Evolutionary conservation across 2,888 invertebrate species (phyloP).

Genomic region (Ecdyonurus torrentis): DNA sequence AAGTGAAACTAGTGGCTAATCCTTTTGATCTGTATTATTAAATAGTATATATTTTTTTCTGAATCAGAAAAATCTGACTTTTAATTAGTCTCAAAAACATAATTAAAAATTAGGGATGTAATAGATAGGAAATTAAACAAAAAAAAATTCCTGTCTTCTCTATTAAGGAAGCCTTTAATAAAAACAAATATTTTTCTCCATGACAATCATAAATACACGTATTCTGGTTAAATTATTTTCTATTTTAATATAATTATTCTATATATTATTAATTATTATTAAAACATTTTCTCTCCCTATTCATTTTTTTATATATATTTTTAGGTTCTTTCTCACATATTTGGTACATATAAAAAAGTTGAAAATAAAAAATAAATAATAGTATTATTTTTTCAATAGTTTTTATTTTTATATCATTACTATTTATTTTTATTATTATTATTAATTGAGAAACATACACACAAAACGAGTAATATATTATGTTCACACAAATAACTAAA

Average conservation of each 20-base stretch:
- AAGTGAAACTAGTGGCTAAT: too few species aligned
- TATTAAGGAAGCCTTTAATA: conserved; percentile 16
- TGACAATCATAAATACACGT: conserved; percentile 15
- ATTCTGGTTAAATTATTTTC: conserved; percentile 11
- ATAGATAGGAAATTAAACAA: background rate
- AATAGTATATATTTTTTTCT: too few species aligned
- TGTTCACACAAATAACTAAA: conserved; percentile 6
- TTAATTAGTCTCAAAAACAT: too few species aligned
- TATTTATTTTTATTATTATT: background rate
- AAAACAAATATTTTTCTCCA: conserved; percentile 14
- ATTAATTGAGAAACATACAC: background rate
- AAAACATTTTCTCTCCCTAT: background rate
- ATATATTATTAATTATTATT: too few species aligned
- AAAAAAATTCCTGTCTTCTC: conserved; percentile 9
- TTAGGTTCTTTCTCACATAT: background rate
- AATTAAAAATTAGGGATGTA: background rate
- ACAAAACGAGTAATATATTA: conserved; percentile 3
- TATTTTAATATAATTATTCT: conserved; percentile 2
- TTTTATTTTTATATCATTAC: conserved; percentile 11
- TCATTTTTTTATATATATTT: background rate
- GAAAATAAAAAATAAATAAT: conserved; percentile 16
- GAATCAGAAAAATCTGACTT: too few species aligned
- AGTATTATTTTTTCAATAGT: conserved; percentile 12
- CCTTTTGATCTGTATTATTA: too few species aligned
- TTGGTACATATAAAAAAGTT: conserved; percentile 16